Evolutionary conservation across 2,113 vertebrate species (phyloP).

Genomic region (Gasterosteus aculeatus): DNA sequence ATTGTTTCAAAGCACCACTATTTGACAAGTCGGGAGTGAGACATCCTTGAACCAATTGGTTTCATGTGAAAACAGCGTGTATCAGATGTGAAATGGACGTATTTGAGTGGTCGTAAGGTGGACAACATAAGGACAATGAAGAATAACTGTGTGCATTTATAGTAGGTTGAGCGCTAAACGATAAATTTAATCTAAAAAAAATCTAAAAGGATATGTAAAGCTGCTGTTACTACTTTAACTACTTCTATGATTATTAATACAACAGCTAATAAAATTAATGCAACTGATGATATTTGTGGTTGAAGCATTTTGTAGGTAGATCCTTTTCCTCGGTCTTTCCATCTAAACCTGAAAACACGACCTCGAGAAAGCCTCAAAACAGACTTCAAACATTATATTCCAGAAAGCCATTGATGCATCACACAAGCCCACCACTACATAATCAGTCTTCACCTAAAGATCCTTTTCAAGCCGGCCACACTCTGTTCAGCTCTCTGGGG

Average conservation of each 20-base stretch:
- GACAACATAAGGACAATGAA: background rate
- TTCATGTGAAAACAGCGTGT: no score
- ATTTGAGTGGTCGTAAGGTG: background rate
- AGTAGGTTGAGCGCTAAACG: background rate
- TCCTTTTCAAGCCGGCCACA: constrained; percentile 55
- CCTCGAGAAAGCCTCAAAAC: constrained; percentile 16
- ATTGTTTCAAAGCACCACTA: background rate
- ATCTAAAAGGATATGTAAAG: background rate
- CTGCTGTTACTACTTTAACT: background rate
- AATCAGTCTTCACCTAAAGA: constrained; percentile 62
- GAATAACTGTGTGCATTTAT: background rate
- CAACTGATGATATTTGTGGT: background rate
- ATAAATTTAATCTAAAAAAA: background rate
- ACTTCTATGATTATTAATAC: background rate
- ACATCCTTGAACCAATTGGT: background rate
- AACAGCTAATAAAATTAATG: background rate
- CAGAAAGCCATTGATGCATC: constrained; percentile 52
- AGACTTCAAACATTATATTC: constrained; percentile 40
- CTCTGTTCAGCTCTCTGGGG: constrained; percentile 46
- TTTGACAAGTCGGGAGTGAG: background rate
- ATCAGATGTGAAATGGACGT: background rate
- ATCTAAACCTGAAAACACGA: constrained; percentile 5
- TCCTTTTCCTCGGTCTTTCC: background rate
- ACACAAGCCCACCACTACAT: constrained; percentile 25
- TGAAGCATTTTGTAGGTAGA: background rate